Base-by-base conservation (phyloP, 2,113 vertebrate genomes). In the Tricholaema leucomelas region DNA sequence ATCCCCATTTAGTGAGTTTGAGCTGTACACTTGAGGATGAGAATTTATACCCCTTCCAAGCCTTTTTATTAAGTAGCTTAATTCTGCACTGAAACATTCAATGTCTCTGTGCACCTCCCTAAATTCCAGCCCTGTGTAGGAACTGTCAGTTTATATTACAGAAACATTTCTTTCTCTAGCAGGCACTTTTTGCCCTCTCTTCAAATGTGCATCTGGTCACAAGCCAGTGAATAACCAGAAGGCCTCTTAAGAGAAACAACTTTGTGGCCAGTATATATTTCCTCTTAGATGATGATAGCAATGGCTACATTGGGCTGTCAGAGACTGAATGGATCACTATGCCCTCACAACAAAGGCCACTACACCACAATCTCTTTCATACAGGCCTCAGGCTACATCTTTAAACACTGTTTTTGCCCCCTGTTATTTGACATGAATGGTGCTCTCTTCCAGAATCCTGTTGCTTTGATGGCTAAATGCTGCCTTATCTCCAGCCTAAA, bases 231-330 rank as follows among this genome's bases (percentile, higher is more conserved):
- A 52, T 24, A 71, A 92, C 25, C 55, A 85, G 60, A 66, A 91
- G 12, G 60, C 21, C 80, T n/a, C 52, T 89, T 38, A 52, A 28
- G 40, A 77, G 72, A 48, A 85, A 60, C 50, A 76, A 8, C 35
- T 28, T 87, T 18, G 61, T 56, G 87, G 60, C 3, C 75, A 67
- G 55, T 1, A 55, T 25, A 24, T 24, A 12, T 50, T 71, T 83
- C 24, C 55, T 66, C 9, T 15, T 31, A 67, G 52, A 17, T 52
- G 40, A 77, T 13, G 72, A 73, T 0, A 79, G 38, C 0, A 0
- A 35, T 0, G 4, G 48, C 50, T 24, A 1, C 0, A 6, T 30
- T 35, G 54, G 56, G 52, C 60, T 88, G 56, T 18, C 74, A 81
- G 58, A 72, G 59, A 15, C 31, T 16, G 24, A 10, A 30, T 10